A percentile compares a stretch with the other conserved stretches of the same genome.
Conservation (phyloP, 2,797 vertebrate species). For the Falco naumanni region DNA sequence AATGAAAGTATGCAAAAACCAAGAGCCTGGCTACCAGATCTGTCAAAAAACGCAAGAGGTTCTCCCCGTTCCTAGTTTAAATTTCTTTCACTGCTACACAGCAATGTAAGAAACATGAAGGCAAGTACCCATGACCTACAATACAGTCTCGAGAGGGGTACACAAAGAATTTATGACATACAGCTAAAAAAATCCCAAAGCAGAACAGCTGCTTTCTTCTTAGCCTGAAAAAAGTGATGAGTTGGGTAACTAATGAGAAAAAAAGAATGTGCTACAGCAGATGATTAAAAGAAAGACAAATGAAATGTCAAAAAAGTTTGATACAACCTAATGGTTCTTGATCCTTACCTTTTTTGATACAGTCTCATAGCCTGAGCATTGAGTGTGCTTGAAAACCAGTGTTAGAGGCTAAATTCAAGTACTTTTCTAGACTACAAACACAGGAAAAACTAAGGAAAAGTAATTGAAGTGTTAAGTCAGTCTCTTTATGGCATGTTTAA, state of each 20-base stretch:
- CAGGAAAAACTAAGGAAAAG: not conserved
- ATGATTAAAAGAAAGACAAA: not conserved
- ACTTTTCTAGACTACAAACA: not conserved
- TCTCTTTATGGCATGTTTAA: not conserved
- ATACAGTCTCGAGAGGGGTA: not conserved
- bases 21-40: not conserved
- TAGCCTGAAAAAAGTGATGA: not conserved
- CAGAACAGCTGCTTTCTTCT: not conserved
- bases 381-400: not conserved
- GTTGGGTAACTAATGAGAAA: not conserved
- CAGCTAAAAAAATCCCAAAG: not conserved
- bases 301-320: not conserved
- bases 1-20: not conserved
- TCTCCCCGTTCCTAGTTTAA: not conserved
- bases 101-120: not conserved
- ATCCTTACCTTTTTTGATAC: not conserved
- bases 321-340: not conserved
- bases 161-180: not conserved
- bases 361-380: not conserved
- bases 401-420: not conserved
- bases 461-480: not conserved
- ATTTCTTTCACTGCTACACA: not conserved
- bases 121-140: not conserved
- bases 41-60: not conserved
- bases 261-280: not conserved